phyloP scores from a whole-genome alignment of 2,113 vertebrate species.

The Felis chaus region DNA sequence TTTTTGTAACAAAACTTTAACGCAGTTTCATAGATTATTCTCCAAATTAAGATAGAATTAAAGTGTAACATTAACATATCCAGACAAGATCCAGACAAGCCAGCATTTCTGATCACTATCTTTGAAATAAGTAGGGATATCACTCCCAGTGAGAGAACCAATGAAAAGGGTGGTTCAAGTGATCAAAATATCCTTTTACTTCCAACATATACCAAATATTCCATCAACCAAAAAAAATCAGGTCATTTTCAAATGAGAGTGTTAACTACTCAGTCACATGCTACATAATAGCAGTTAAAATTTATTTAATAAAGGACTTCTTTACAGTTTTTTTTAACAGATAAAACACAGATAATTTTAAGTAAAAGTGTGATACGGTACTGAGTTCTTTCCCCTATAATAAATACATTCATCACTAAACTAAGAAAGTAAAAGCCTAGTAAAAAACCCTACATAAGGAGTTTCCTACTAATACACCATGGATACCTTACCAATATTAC shows the following conservation, averaged over 20 bases:
- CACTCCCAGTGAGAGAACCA: neutral
- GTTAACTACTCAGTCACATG: neutral
- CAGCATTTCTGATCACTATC: neutral
- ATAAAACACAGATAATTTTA: slow-evolving; percentile 20
- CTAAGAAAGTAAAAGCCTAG: neutral
- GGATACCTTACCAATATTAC: neutral
- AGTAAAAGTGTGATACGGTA: neutral
- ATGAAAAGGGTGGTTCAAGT: neutral
- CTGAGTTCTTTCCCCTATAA: neutral
- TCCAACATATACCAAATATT: neutral
- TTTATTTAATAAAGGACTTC: neutral
- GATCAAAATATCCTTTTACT: neutral
- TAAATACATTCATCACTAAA: slow-evolving; percentile 3
- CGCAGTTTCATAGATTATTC: neutral
- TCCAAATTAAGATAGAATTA: slow-evolving; percentile 1
- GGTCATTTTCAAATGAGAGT: neutral
- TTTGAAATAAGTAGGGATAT: neutral
- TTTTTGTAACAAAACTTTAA: slow-evolving; percentile 2
- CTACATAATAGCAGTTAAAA: neutral
- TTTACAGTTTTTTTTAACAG: slow-evolving; percentile 32
- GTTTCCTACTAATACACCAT: neutral
- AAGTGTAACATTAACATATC: neutral
- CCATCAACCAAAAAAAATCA: neutral
- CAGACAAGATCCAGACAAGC: neutral
- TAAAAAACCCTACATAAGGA: neutral